Base-by-base conservation (phyloP, 2,888 invertebrate genomes). In the Orgyia antiqua region DNA sequence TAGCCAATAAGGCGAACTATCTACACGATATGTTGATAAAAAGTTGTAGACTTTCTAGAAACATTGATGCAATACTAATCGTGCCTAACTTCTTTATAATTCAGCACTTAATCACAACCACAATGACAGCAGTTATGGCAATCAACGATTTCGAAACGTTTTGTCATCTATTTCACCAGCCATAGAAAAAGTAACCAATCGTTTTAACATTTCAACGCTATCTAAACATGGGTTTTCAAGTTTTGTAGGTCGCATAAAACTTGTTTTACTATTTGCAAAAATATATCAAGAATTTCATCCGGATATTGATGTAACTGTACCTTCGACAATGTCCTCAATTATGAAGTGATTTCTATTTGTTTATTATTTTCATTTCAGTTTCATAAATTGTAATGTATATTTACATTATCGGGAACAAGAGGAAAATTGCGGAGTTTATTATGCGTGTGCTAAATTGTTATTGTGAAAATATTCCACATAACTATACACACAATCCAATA, bases 31-130 rank as follows among this genome's bases (percentile, higher is more conserved):
- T 56, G 45, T 45, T 45, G 56, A 64, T 68, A 73, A 74, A 77
- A 77, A 74, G 54, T 57, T 47, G 63, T 43, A 51, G 64, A 69
- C 79, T 82, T 83, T 82, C 83, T 79, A 78, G 42, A 40, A 46
- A 49, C 63, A 67, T 55, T 61, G 55, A 65, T 66, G 58, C 46
- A 54, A 58, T 58, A 47, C 31, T 34, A 39, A 40, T 32, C 29
- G 13, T 40, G 42, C 35, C 36, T 49, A 42, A 38, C 20, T 39
- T 30, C 42, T 44, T 32, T 36, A 41, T 45, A 40, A 39, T 40
- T 34, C 28, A 37, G 24, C 36, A 34, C 19, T 42, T 26, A 33
- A 39, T 42, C 38, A 38, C 29, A 27, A 20, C 28, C 39, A 33
- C 30, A 37, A 37, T 36, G 26, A 32, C 25, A 33, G 15, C 17